Evolutionary conservation across 2,888 invertebrate species (phyloP), one percentile per base, ranked within the genome.

Genomic region (Hecatera dysodea): DNA sequence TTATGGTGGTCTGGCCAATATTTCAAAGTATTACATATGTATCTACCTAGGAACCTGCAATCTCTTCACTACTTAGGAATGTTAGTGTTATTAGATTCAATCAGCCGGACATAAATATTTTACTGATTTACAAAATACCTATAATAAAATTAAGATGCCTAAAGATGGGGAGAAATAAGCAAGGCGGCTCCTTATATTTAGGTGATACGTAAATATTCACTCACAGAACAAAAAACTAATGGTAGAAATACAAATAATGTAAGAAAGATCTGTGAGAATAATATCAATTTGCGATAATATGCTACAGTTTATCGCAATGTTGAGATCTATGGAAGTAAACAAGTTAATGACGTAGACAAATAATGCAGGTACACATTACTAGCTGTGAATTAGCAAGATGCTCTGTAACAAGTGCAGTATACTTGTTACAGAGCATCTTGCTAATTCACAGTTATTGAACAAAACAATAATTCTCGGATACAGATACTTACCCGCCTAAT

Each of bases 401-500:
- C n/a, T n/a, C n/a, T n/a, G n/a, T n/a, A n/a, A n/a, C n/a, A n/a
- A n/a, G n/a, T n/a, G n/a, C n/a, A n/a, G n/a, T n/a, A 29, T 27
- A 57, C 15, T 61, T 50, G n/a, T 19, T 39, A 48, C 12, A 57
- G 22, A 62, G 6, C 11, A 36, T 53, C 29, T 42, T 56, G 56
- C 17, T 66, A 61, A 80, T 68, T 48, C n/a, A 33, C 46, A 42
- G 42, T 61, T 63, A 67, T 44, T 53, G 17, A 68, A 50, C 27
- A 67, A 53, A 36, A 67, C 50, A 52, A 55, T 59, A 33, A 53
- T 65, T 72, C 52, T 55, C n/a, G 72, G 59, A 63, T 24, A 52
- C 44, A 27, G n/a, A 42, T n/a, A n/a, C 48, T 7, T 33, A 15
- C 7, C n/a, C n/a, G n/a, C n/a, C 24, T n/a, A 68, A 62, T 57